Conservation (phyloP, 2,797 vertebrate species). For the Microtus agrestis region DNA sequence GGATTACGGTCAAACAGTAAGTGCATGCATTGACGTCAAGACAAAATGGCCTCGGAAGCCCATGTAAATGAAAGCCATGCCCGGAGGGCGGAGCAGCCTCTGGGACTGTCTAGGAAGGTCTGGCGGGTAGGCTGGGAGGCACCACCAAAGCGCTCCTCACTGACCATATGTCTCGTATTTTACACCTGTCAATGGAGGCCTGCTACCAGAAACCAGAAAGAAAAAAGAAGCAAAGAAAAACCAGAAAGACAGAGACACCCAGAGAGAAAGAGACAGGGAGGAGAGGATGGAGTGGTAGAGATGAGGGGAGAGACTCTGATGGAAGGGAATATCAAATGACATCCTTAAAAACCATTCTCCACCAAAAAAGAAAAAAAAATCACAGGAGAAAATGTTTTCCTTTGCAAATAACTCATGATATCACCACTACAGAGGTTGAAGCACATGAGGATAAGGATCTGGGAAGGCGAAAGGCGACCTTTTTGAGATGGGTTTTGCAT, state of each 20-base stretch:
- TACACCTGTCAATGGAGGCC: conserved; percentile 81
- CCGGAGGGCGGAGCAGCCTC: conserved; percentile 85
- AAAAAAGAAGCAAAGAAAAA: neutral
- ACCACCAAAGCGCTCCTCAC: conserved; percentile 90
- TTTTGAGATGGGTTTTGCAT: conserved; percentile 85
- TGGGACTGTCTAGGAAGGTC: conserved; percentile 84
- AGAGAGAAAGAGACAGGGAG: neutral
- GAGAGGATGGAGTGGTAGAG: conserved; percentile 68
- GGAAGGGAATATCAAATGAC: conserved; percentile 85
- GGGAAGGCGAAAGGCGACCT: conserved; percentile 78
- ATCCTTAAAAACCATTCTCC: conserved; percentile 78
- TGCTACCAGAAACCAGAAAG: conserved; percentile 51
- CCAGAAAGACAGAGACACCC: neutral
- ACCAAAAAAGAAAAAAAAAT: conserved; percentile 41
- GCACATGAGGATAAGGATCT: conserved; percentile 78
- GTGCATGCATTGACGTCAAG: conserved; percentile 89
- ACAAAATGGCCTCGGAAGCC: conserved; percentile 87
- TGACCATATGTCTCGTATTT: conserved; percentile 86
- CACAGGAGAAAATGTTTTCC: conserved; percentile 81
- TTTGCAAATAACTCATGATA: conserved; percentile 86
- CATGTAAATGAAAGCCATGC: conserved; percentile 86
- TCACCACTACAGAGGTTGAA: conserved; percentile 86
- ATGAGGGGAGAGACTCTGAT: conserved; percentile 84
- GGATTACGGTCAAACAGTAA: conserved; percentile 88
- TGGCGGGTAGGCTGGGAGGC: conserved; percentile 83